These are phyloP conservation scores for Pelodytes ibericus DNA, from an alignment of 2,797 vertebrate genomes.

Conservation along the genomic window DNA sequence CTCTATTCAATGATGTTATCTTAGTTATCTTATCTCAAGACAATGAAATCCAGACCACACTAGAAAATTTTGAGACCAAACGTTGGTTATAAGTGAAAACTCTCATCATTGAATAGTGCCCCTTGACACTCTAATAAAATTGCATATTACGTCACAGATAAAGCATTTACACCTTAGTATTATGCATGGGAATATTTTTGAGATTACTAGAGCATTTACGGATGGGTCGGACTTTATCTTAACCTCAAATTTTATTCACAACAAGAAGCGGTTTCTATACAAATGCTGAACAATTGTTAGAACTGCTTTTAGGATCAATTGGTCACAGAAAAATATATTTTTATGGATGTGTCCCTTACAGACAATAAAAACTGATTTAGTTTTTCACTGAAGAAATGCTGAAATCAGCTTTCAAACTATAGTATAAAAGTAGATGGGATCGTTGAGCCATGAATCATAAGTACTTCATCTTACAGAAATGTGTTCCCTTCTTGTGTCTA, in stretches of 20 bases:
- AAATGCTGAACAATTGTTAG: neutral
- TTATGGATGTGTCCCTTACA: neutral
- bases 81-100: too few relatives aligned
- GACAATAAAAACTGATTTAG: neutral
- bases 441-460: conserved; percentile 13
- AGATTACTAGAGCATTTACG: too few relatives aligned
- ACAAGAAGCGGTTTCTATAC: neutral
- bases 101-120: too few relatives aligned
- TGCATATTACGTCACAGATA: too few relatives aligned
- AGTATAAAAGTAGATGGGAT: neutral
- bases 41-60: too few relatives aligned
- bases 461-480: neutral
- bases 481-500: neutral
- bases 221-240: neutral
- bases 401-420: conserved; percentile 1
- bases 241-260: too few relatives aligned
- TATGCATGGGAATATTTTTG: too few relatives aligned
- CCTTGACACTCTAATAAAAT: too few relatives aligned
- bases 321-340: neutral
- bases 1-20: too few relatives aligned
- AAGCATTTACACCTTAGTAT: too few relatives aligned
- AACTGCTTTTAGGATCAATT: neutral
- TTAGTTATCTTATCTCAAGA: too few relatives aligned
- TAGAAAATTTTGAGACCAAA: too few relatives aligned
- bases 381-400: conserved; percentile 18